phyloP scores from a whole-genome alignment of 1,140 invertebrate species.

The Frieseomelitta varia region DNA sequence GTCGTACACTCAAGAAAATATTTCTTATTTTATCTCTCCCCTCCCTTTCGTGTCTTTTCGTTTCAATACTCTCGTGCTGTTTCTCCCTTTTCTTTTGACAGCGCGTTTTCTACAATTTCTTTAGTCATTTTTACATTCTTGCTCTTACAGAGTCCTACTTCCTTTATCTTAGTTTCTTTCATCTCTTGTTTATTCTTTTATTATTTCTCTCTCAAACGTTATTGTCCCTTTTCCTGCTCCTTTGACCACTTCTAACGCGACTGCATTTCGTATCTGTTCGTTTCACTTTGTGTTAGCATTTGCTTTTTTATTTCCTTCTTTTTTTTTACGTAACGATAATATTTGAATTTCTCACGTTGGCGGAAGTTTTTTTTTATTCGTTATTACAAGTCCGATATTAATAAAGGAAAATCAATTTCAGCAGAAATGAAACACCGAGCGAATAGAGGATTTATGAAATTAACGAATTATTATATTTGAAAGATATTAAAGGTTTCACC shows the following conservation, averaged over 20 bases:
- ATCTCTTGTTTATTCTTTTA: neutral
- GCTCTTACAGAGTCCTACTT: neutral
- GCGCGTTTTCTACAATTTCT: too few relatives aligned
- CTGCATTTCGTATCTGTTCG: neutral
- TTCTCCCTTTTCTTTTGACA: neutral
- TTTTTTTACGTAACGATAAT: neutral
- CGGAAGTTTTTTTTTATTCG: neutral
- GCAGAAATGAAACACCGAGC: too few relatives aligned
- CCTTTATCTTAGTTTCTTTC: neutral
- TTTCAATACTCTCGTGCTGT: neutral
- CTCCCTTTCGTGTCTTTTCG: neutral
- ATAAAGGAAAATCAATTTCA: neutral
- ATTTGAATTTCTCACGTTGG: neutral
- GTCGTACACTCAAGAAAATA: neutral
- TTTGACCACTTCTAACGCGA: too few relatives aligned
- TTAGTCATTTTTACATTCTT: neutral
- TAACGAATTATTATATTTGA: too few relatives aligned
- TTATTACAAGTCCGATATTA: rapidly evolving
- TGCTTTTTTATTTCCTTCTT: neutral
- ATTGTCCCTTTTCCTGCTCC: neutral
- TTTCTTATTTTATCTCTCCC: neutral
- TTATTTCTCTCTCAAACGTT: too few relatives aligned
- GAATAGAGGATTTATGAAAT: too few relatives aligned
- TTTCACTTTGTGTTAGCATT: neutral
- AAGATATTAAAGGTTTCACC: too few relatives aligned